Evolutionary conservation across 2,113 vertebrate genomes (phyloP).

Genomic region (Pelmatolapia mariae): DNA sequence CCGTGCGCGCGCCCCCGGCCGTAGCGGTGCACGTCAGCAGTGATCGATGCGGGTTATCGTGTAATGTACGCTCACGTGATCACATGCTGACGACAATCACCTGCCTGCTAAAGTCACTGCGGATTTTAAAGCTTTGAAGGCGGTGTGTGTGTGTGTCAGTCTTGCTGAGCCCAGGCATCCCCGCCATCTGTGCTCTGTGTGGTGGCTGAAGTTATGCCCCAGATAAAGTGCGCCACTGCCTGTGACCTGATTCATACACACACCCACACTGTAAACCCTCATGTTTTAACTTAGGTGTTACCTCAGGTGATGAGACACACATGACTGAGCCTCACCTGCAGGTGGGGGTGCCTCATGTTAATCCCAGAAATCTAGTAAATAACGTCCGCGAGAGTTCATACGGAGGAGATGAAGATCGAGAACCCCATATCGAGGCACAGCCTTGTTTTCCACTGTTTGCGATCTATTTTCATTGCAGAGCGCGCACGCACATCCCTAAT

Average conservation of each 20-base stretch:
- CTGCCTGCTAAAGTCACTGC: constrained; percentile 15
- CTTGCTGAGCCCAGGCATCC: constrained; percentile 52
- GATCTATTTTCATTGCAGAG: background rate
- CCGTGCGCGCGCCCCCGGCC: background rate
- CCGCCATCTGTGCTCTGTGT: constrained; percentile 57
- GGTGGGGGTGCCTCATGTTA: background rate
- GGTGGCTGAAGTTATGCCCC: constrained; percentile 63
- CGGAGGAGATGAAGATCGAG: background rate
- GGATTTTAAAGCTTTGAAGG: background rate
- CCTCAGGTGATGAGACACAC: background rate
- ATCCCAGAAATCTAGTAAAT: background rate
- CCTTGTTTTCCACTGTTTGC: background rate
- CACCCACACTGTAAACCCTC: background rate
- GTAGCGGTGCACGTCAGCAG: background rate
- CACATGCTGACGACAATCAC: background rate
- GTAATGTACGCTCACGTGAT: constrained; percentile 13
- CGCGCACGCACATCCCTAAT: background rate
- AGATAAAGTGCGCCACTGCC: constrained; percentile 60
- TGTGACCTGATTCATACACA: constrained; percentile 48
- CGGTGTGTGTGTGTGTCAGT: background rate
- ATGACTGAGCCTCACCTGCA: background rate
- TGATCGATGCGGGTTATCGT: constrained; percentile 26
- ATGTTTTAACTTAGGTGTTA: background rate
- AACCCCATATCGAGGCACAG: background rate
- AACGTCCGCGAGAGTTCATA: background rate